These are phyloP conservation scores for Cenopis cana DNA, from an alignment of 2,888 invertebrate species.

Conservation along the genomic window DNA sequence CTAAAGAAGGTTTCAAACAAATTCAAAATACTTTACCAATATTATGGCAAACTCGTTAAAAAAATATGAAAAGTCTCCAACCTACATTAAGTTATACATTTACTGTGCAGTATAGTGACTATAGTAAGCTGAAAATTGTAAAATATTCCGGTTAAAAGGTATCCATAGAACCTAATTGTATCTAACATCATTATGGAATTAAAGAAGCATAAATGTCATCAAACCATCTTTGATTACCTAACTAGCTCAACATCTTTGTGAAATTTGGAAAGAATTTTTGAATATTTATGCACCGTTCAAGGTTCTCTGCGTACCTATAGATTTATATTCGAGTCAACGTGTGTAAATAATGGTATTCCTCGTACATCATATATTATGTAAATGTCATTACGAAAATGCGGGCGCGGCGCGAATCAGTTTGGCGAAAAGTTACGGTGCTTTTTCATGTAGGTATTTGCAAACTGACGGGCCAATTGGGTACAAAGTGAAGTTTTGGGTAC, in stretches of 20 bases:
- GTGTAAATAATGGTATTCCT: slow-evolving; percentile 39
- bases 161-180: background rate
- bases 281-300: slow-evolving; percentile 73
- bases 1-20: too few relatives aligned
- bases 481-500: too few relatives aligned
- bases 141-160: too few relatives aligned
- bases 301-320: slow-evolving; percentile 66
- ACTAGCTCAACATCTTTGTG: slow-evolving; percentile 67
- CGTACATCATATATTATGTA: slow-evolving; percentile 40
- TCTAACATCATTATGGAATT: background rate
- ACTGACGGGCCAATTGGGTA: too few relatives aligned
- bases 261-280: slow-evolving; percentile 68
- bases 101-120: too few relatives aligned
- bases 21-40: too few relatives aligned
- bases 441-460: too few relatives aligned
- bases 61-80: too few relatives aligned
- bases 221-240: slow-evolving; percentile 64
- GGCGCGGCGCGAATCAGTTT: slow-evolving; percentile 18
- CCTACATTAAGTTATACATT: too few relatives aligned
- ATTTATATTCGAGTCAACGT: slow-evolving; percentile 42
- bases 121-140: too few relatives aligned
- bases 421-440: slow-evolving; percentile 9
- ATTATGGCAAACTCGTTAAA: too few relatives aligned
- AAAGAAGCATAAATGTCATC: slow-evolving; percentile 63
- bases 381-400: slow-evolving; percentile 33